These are phyloP conservation scores for Oedothorax gibbosus DNA, from an alignment of 1,140 invertebrate species.

Conservation along the genomic window DNA sequence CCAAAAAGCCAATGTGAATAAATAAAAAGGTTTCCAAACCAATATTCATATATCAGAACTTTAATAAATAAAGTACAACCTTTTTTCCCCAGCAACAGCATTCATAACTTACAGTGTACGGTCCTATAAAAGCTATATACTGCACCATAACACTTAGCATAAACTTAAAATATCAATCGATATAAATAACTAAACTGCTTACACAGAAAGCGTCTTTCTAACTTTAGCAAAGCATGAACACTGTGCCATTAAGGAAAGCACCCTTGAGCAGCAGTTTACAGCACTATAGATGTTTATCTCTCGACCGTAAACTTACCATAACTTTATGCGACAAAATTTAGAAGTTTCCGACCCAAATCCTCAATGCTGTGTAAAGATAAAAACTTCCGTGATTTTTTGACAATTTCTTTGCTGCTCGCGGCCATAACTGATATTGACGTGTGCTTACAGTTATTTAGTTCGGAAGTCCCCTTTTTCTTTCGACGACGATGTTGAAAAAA, in stretches of 20 bases:
- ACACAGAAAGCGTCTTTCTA: not conserved
- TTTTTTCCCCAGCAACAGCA: too few species aligned
- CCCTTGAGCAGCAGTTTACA: slow-evolving; percentile 38
- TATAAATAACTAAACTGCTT: too few species aligned
- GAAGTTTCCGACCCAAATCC: slow-evolving; percentile 58
- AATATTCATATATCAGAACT: too few species aligned
- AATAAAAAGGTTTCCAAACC: too few species aligned
- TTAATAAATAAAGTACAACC: too few species aligned
- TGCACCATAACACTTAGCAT: too few species aligned
- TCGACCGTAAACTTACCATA: slow-evolving; percentile 40
- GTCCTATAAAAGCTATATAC: too few species aligned
- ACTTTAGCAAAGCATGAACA: slow-evolving; percentile 35
- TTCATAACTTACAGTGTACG: too few species aligned
- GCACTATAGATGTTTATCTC: slow-evolving; percentile 36
- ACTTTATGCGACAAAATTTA: slow-evolving; percentile 51
- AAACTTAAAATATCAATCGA: too few species aligned
- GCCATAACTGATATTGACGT: slow-evolving; percentile 59
- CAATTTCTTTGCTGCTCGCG: slow-evolving; percentile 44
- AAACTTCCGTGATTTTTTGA: slow-evolving; percentile 57
- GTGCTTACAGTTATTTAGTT: slow-evolving; percentile 56
- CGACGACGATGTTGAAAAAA: slow-evolving; percentile 27
- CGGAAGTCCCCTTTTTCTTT: slow-evolving; percentile 39
- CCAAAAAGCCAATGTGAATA: too few species aligned
- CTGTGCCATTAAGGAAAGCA: slow-evolving; percentile 41
- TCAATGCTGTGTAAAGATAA: slow-evolving; percentile 55